phyloP scores from a whole-genome alignment of 2,797 vertebrate species.

The Mormyrops boulengeri region DNA sequence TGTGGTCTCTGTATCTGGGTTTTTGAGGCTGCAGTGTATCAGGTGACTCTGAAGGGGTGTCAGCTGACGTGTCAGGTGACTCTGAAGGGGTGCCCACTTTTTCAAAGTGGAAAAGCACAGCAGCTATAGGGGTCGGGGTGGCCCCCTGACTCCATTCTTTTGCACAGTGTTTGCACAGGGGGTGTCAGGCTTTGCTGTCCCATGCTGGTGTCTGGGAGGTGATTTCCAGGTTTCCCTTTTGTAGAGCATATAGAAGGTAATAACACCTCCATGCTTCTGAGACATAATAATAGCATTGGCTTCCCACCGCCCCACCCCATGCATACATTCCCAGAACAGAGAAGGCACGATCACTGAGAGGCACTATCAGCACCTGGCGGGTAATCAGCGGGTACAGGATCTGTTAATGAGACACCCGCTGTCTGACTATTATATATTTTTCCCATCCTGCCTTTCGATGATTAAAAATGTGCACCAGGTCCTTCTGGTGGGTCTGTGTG shows the following conservation, averaged over 20 bases:
- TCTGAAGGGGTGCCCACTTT: not conserved
- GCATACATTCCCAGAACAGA: not conserved
- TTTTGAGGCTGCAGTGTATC: not conserved
- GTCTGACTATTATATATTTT: conserved; percentile 9
- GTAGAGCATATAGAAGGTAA: conserved; percentile 3
- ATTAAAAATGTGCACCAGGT: not conserved
- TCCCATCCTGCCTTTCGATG: conserved; percentile 1
- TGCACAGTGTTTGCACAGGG: not conserved
- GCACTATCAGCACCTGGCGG: not conserved
- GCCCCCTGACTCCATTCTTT: not conserved
- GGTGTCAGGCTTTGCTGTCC: not conserved
- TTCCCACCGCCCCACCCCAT: not conserved
- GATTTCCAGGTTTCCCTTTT: not conserved
- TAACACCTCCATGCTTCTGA: not conserved
- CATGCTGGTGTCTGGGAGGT: not conserved
- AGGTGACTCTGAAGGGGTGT: not conserved
- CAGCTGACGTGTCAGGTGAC: not conserved
- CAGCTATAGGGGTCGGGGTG: not conserved
- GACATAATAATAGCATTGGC: conserved; percentile 4
- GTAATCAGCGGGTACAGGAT: conserved; percentile 12
- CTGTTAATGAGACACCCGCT: conserved; percentile 13
- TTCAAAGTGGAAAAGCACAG: not conserved
- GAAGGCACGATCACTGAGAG: not conserved
- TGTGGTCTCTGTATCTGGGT: not conserved
- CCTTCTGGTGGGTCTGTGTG: not conserved